Conservation (phyloP, 2,113 vertebrate genomes). For the Crotalus viridis region DNA sequence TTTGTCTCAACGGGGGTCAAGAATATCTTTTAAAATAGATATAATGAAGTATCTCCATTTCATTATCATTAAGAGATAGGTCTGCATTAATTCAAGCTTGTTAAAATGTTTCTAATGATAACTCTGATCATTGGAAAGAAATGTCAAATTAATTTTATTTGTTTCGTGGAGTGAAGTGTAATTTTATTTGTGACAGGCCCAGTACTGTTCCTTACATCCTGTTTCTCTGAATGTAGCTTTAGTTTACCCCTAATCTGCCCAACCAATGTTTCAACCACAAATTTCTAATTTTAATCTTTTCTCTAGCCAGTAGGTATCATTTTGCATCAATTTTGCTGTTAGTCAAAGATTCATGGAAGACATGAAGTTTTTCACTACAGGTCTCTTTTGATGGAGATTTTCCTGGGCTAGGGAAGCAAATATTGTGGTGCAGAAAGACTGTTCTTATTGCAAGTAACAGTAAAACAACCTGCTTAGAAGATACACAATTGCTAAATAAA, state of each 20-base stretch:
- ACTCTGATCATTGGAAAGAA: neutral
- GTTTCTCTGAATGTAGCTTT: neutral
- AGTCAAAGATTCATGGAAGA: neutral
- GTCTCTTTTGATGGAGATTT: neutral
- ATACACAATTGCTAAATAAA: neutral
- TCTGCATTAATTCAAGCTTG: neutral
- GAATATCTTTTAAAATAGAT: neutral
- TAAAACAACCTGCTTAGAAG: neutral
- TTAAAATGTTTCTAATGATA: neutral
- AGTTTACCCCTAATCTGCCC: neutral
- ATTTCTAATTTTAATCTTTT: neutral
- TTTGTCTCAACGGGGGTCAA: rapidly evolving
- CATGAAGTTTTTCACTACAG: neutral
- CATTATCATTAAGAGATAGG: neutral
- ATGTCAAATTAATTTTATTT: neutral
- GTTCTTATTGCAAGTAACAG: neutral
- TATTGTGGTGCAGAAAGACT: neutral
- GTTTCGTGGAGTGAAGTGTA: neutral
- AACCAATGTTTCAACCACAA: neutral
- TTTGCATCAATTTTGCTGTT: neutral
- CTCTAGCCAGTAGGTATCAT: neutral
- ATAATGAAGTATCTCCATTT: neutral
- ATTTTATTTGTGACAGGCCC: neutral
- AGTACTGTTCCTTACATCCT: neutral
- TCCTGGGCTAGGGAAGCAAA: neutral